Evolutionary conservation across 2,113 vertebrate species (phyloP).

Genomic region (Menidia beryllina): DNA sequence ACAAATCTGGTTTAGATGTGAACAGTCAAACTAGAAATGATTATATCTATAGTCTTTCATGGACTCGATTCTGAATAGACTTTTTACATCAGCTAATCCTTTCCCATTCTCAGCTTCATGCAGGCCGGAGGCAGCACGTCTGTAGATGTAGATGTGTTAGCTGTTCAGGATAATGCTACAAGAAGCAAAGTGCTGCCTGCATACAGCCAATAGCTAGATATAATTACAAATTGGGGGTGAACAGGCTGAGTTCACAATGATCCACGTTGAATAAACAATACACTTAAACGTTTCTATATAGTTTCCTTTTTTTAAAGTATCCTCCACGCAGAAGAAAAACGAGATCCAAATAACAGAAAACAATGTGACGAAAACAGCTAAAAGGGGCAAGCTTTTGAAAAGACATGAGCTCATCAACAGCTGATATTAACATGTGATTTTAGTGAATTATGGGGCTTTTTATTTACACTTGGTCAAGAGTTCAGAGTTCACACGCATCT

Average conservation of each 20-base stretch:
- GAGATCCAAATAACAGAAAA: neutral
- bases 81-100: neutral
- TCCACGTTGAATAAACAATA: neutral
- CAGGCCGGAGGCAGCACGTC: neutral
- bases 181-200: neutral
- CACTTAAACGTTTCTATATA: neutral
- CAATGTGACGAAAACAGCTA: neutral
- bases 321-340: neutral
- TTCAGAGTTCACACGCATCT: neutral
- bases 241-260: neutral
- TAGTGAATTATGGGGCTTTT: slow-evolving; percentile 11
- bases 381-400: neutral
- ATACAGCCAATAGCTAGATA: neutral
- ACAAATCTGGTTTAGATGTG: slow-evolving; percentile 29
- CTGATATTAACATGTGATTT: slow-evolving; percentile 3
- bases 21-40: slow-evolving; percentile 25
- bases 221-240: neutral
- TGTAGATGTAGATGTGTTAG: slow-evolving; percentile 12
- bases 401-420: slow-evolving; percentile 1
- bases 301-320: neutral
- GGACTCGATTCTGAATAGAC: slow-evolving; percentile 4
- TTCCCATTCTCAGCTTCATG: neutral
- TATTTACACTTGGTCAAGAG: slow-evolving; percentile 15
- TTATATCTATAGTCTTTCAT: slow-evolving; percentile 10
- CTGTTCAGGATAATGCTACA: neutral